Evolutionary conservation across 2,113 vertebrate species (phyloP), one percentile per base, ranked within the genome.

Genomic region (Trogon melanurus): DNA sequence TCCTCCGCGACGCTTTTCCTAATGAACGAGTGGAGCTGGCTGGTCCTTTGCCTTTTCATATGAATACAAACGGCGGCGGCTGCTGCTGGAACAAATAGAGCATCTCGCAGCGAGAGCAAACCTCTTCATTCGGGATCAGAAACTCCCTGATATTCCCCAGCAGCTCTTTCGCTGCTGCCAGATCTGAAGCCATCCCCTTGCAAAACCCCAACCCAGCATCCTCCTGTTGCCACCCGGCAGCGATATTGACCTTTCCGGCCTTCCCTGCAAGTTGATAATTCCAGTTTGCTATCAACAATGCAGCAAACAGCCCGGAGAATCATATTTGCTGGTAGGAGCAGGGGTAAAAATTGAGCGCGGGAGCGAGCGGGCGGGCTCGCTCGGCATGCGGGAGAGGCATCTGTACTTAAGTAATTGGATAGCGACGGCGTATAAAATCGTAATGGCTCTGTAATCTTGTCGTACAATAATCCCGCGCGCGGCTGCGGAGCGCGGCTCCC

Each of bases 371-470:
- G 65, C 79, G 41, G 47, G 67, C 47, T 60, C 4, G 36, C 36
- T 53, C 38, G 3, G 67, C 48, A 19, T 16, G n/a, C 5, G 3
- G 54, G 65, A 79, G 57, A 79, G 60, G 51, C 44, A 1, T 74
- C 60, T 58, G 44, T 54, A 11, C 41, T 23, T 17, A 15, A 84
- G 8, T 72, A 44, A 41, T 10, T 26, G 78, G 85, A 51, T 57
- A 29, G 38, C 4, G 27, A 36, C 0, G 1, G 45, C 2, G 1
- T 29, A 20, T 10, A 18, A 56, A 72, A 44, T 30, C 0, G 0
- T 44, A 38, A 27, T 56, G 92, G 76, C 56, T 74, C 72, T 2
- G 3, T 47, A 53, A 86, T 84, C 89, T 30, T 9, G 70, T 64
- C 54, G 6, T 30, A 20, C 76, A 13, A 44, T 60, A 84, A 93